Percentiles rank a stretch among this genome's conserved stretches.
These are phyloP conservation scores for Philopotamus ludificatus DNA, from an alignment of 1,140 invertebrate genomes.

Conservation along the genomic window DNA sequence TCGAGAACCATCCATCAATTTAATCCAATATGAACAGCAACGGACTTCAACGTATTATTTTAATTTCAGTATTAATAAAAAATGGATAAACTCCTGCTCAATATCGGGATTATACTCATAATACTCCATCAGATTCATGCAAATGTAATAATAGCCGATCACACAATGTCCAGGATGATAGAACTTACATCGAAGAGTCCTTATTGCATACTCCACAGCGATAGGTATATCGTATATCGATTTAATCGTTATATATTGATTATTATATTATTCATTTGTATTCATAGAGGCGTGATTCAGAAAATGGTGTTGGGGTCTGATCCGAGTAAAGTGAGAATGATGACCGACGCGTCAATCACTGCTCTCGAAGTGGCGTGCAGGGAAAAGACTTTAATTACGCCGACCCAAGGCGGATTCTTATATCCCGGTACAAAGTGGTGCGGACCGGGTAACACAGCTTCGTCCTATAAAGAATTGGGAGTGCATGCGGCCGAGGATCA, in stretches of 20 bases:
- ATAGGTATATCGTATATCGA: too few species aligned
- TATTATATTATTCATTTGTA: neutral
- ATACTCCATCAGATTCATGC: constrained; percentile 32
- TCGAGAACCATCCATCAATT: too few species aligned
- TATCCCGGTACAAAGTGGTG: constrained; percentile 74
- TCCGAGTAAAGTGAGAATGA: constrained; percentile 59
- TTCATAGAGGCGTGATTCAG: constrained; percentile 59
- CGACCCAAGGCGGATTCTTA: constrained; percentile 51
- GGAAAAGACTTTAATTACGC: constrained; percentile 42
- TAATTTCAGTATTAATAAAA: neutral
- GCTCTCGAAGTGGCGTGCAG: constrained; percentile 62
- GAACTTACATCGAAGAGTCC: constrained; percentile 60
- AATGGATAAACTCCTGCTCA: neutral
- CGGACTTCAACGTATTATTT: neutral
- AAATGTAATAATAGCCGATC: constrained; percentile 61
- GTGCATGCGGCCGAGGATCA: constrained; percentile 63
- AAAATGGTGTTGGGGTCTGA: constrained; percentile 61
- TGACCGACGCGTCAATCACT: constrained; percentile 59
- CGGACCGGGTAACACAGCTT: constrained; percentile 65
- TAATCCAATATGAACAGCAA: too few species aligned
- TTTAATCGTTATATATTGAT: neutral
- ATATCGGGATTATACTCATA: neutral
- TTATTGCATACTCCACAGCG: constrained; percentile 61
- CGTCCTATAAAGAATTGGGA: constrained; percentile 66
- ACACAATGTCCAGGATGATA: constrained; percentile 65